phyloP scores from a whole-genome alignment of 2,888 invertebrate species.

The Drosophila anomelani region DNA sequence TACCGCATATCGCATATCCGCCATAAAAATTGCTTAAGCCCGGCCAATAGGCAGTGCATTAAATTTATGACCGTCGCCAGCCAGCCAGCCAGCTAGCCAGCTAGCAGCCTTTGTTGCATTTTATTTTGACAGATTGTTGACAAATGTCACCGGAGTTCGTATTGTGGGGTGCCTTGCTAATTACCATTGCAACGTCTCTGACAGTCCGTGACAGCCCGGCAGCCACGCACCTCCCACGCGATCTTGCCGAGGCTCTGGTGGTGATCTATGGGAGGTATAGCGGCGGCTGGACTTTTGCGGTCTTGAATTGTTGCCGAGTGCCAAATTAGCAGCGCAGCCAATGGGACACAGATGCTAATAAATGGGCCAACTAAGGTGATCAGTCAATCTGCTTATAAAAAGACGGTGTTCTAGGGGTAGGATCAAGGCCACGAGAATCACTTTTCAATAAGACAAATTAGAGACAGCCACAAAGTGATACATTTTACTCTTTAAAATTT shows the following conservation, averaged over 20 bases:
- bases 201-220: conserved; percentile 62
- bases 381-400: conserved; percentile 5
- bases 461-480: background rate
- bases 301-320: conserved; percentile 38
- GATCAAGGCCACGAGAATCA: background rate
- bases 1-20: conserved; percentile 45
- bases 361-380: conserved; percentile 8
- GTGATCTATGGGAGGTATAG: conserved; percentile 59
- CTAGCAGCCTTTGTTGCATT: conserved; percentile 44
- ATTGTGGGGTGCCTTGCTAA: conserved; percentile 66
- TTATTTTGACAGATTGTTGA: conserved; percentile 68
- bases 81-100: conserved; percentile 1
- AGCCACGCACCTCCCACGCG: conserved; percentile 55
- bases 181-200: conserved; percentile 66
- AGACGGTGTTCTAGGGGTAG: background rate
- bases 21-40: conserved; percentile 40
- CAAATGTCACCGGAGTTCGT: conserved; percentile 64
- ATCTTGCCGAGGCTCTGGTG: conserved; percentile 15
- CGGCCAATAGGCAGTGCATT: conserved; percentile 59
- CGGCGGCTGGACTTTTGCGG: conserved; percentile 10
- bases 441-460: background rate
- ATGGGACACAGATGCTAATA: conserved; percentile 28
- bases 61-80: conserved; percentile 61
- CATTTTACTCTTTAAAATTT: too few species aligned
- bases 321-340: conserved; percentile 40